These are phyloP conservation scores for Chlorodrepanis virens DNA, from an alignment of 2,113 vertebrate genomes.

Conservation along the genomic window DNA sequence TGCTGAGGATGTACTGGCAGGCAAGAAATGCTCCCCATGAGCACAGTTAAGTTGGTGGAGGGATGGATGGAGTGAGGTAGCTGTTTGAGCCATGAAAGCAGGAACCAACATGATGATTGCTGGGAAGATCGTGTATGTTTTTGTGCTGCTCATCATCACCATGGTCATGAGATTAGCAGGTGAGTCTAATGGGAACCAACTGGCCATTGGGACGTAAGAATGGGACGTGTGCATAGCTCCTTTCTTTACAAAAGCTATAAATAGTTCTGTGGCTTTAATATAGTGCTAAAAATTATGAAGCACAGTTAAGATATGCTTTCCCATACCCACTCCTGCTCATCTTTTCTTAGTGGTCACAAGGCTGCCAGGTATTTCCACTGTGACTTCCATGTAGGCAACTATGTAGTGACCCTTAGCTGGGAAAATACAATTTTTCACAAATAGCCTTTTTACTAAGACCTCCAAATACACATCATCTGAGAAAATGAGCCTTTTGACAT, in stretches of 20 bases:
- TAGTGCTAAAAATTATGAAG: not conserved
- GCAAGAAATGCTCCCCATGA: not conserved
- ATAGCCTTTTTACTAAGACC: not conserved
- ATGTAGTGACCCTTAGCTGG: not conserved
- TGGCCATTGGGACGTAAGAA: not conserved
- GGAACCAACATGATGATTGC: conserved; percentile 34
- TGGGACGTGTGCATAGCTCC: not conserved
- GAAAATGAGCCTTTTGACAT: not conserved
- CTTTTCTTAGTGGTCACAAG: not conserved
- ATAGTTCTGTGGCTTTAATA: not conserved
- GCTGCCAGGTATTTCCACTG: not conserved
- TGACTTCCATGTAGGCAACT: not conserved
- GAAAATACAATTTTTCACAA: not conserved
- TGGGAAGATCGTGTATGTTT: conserved; percentile 15
- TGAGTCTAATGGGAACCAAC: conserved; percentile 37
- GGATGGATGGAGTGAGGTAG: not conserved
- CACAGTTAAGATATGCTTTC: not conserved
- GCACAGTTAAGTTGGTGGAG: not conserved
- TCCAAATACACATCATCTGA: not conserved
- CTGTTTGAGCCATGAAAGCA: conserved; percentile 38
- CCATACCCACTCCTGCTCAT: not conserved
- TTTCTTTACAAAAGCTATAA: not conserved
- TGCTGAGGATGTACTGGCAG: not conserved
- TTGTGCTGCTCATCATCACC: not conserved
- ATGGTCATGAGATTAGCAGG: not conserved